Evolutionary conservation across 2,113 vertebrate genomes (phyloP).

Genomic region (Syngnathoides biaculeatus): DNA sequence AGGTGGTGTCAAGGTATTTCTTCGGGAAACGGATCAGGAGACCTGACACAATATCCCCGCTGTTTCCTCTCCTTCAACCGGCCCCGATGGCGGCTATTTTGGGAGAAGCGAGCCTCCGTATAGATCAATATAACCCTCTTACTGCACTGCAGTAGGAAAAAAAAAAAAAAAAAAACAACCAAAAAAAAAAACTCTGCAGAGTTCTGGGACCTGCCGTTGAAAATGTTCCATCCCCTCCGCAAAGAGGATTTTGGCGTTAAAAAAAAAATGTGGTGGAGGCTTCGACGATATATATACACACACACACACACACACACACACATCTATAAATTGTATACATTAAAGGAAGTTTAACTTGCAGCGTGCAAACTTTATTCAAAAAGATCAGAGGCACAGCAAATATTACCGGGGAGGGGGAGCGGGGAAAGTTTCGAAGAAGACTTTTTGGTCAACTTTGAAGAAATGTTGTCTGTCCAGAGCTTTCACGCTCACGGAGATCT

Average conservation of each 20-base stretch:
- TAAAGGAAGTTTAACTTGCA: background rate
- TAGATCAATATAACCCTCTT: slow-evolving; percentile 27
- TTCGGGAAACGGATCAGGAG: slow-evolving; percentile 36
- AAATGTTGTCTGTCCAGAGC: background rate
- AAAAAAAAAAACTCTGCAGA: slow-evolving; percentile 32
- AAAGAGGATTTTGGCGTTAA: slow-evolving; percentile 23
- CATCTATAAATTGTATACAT: background rate
- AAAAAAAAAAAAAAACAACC: slow-evolving; percentile 14
- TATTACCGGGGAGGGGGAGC: background rate
- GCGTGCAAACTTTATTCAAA: background rate
- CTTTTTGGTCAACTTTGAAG: background rate
- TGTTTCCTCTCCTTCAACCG: slow-evolving; percentile 14
- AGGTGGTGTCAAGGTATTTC: slow-evolving; percentile 57
- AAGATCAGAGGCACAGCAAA: background rate
- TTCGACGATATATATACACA: background rate
- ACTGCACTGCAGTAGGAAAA: slow-evolving; percentile 41
- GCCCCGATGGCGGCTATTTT: background rate
- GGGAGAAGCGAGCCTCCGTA: background rate
- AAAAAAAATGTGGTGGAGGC: background rate
- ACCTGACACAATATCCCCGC: slow-evolving; percentile 30
- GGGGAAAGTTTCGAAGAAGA: background rate
- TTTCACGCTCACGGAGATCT: background rate
- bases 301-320: background rate
- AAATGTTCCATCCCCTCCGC: slow-evolving; percentile 8
- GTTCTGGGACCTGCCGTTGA: slow-evolving; percentile 42